A percentile compares a stretch with the other conserved stretches of the same genome.
These are phyloP conservation scores for Pseudomyrmex sp. DNA, from an alignment of 1,140 invertebrate genomes.

Conservation along the genomic window DNA sequence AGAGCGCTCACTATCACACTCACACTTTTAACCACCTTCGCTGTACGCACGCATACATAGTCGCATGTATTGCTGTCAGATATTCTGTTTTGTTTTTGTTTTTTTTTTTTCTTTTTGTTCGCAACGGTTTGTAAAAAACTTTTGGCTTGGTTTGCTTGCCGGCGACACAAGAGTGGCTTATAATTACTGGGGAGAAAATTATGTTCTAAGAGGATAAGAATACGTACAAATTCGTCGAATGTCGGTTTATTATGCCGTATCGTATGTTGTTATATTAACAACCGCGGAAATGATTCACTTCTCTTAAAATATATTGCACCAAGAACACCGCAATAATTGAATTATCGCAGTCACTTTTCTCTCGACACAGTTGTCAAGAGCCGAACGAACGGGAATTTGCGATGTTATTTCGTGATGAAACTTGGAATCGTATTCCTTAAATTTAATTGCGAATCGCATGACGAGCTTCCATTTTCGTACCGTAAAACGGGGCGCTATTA, in stretches of 20 bases:
- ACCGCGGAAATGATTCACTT: not conserved
- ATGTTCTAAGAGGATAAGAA: constrained; percentile 34
- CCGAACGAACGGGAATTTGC: not conserved
- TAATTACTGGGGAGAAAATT: constrained; percentile 47
- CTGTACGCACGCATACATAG: constrained; percentile 28
- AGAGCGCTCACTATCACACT: constrained; percentile 17
- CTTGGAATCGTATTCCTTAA: constrained; percentile 37
- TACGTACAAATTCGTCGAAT: constrained; percentile 47
- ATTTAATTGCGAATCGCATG: constrained; percentile 24
- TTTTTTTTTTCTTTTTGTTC: not conserved
- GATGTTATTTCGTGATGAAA: not conserved
- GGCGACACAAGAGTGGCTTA: constrained; percentile 41
- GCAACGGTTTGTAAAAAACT: constrained; percentile 46
- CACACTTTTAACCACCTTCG: not conserved
- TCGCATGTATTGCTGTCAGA: constrained; percentile 41
- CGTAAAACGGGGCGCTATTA: constrained; percentile 17
- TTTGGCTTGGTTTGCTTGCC: constrained; percentile 33
- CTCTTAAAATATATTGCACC: constrained; percentile 23
- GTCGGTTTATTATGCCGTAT: not conserved
- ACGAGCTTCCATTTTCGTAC: constrained; percentile 1
- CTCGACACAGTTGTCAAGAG: not conserved
- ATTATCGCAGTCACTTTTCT: not conserved
- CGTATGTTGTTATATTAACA: not conserved
- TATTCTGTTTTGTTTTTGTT: not conserved
- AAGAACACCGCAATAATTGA: not conserved